Conservation (phyloP, 1,140 invertebrate species). For the Bombus pascuorum region DNA sequence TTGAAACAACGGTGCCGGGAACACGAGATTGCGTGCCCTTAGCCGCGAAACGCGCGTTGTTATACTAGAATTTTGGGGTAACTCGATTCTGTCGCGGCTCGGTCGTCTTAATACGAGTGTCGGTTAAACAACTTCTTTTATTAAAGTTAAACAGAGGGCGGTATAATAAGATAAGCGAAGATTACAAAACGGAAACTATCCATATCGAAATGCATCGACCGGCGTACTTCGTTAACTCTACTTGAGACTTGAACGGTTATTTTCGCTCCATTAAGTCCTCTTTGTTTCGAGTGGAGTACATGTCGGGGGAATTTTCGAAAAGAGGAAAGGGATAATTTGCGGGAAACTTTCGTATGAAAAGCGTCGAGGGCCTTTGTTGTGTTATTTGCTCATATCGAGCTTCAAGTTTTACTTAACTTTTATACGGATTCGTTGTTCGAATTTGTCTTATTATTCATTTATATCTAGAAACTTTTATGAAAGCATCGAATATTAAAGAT, state of each 20-base stretch:
- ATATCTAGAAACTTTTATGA: background rate
- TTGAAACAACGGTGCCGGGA: constrained; percentile 1
- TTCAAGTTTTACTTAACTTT: background rate
- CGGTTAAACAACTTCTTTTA: background rate
- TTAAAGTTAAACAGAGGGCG: background rate
- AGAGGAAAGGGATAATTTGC: background rate
- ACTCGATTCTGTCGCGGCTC: background rate
- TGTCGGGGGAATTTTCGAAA: background rate
- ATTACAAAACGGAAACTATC: background rate
- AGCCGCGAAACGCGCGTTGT: background rate
- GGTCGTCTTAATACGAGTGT: background rate
- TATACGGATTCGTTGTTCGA: background rate
- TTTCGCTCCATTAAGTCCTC: constrained; percentile 5
- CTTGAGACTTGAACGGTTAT: constrained; percentile 6
- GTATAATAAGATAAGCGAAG: background rate
- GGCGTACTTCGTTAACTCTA: constrained; percentile 11
- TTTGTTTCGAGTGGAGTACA: background rate
- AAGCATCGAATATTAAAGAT: background rate
- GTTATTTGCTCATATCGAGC: background rate
- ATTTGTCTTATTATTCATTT: background rate
- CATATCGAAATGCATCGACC: background rate
- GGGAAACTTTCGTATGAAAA: background rate
- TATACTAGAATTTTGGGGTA: background rate
- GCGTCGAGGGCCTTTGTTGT: background rate
- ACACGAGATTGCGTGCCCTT: constrained; percentile 4